These are phyloP conservation scores for Stenchaetothrips biformis DNA, from an alignment of 2,888 invertebrate genomes.

Conservation along the genomic window DNA sequence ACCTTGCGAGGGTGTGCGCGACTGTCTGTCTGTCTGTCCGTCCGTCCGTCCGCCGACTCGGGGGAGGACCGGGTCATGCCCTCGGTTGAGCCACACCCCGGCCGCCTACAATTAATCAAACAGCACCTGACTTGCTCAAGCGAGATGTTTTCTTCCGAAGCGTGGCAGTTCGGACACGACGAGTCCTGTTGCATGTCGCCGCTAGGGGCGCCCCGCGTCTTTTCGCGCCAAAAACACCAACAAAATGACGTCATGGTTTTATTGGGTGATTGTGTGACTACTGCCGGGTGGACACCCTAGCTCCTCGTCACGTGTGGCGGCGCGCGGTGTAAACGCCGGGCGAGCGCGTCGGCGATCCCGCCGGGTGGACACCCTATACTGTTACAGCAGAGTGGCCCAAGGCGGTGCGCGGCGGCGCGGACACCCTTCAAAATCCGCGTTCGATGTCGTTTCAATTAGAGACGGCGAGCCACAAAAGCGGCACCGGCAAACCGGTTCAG, in stretches of 20 bases:
- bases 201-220: no score
- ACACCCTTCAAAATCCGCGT: background rate
- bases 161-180: background rate
- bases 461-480: background rate
- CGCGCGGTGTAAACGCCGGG: background rate
- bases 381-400: no score
- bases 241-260: background rate
- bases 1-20: constrained; percentile 7
- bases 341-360: background rate
- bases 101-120: constrained; percentile 14
- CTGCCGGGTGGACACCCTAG: background rate
- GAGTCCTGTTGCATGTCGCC: no score
- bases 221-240: no score
- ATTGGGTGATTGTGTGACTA: background rate
- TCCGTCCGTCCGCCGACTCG: background rate
- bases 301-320: background rate
- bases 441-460: constrained; percentile 21
- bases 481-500: constrained; percentile 5
- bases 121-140: background rate
- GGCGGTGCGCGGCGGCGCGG: background rate
- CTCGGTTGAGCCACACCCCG: background rate
- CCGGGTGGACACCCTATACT: background rate
- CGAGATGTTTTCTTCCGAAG: background rate
- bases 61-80: constrained; percentile 2
- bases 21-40: background rate